Evolutionary conservation across 2,888 invertebrate genomes (phyloP), one percentile per base, ranked within the genome.

Genomic region (Sabatieria punctata): DNA sequence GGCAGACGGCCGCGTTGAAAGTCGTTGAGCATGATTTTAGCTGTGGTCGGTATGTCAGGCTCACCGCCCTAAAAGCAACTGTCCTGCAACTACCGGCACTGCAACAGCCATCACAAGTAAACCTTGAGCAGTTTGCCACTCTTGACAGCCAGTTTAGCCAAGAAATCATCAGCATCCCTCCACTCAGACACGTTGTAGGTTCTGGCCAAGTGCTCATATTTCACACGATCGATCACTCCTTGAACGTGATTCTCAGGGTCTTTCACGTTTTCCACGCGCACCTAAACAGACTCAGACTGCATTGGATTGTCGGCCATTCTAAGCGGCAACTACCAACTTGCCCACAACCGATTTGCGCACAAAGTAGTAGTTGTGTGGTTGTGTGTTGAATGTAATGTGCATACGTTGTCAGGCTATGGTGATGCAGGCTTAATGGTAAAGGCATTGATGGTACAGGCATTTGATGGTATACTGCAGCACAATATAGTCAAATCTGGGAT

Each of bases 1-100:
- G 95, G 93, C 45, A 97, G 70, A 68, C 88, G 89, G 4, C 97
- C 97, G 60, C 97, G 76, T 70, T 97, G 95, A 83, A 89, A 97
- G 68, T 97, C 97, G 71, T 97, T 97, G 2, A 97, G 74, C 11
- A 99, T 78, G 83, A 91, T 91, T 66, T 82, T 80, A 0, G 97
- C 81, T 1, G 82, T 82, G 50, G 82, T 82, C 42, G 76, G 71
- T 21, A 89, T 71, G 70, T 97, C 91, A 11, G 97, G 88, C 64
- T 97, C 93, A n/a, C 91, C 97, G 57, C 86, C 86, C 68, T 71
- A 51, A 8, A 54, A 44, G 41, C 18, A 48, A 41, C 22, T n/a
- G n/a, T n/a, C n/a, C n/a, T n/a, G n/a, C n/a, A n/a, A n/a, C 43
- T n/a, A n/a, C n/a, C n/a, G n/a, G n/a, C n/a, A n/a, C n/a, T n/a